Evolutionary conservation across 2,113 vertebrate genomes (phyloP), one percentile per base, ranked within the genome.

Genomic region (Neolamprologus fasciatus): DNA sequence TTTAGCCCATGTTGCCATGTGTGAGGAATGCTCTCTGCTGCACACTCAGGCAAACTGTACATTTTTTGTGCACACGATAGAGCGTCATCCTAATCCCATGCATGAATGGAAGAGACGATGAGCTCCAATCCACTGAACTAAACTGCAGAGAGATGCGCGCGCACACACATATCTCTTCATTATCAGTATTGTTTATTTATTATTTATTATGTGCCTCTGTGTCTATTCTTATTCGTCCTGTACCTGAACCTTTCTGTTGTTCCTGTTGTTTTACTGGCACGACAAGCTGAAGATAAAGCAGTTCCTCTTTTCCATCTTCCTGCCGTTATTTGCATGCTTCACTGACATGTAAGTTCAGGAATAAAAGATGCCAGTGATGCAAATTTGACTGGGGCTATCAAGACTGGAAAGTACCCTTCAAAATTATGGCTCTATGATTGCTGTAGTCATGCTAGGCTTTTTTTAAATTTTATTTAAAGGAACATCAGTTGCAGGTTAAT

Each of bases 1-100:
- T 95, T 91, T 94, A 93, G 92, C 85, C 47, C 2, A 81, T 94
- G 95, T 95, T 95, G 93, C 93, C 92, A 95, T 93, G 94, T 91
- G 87, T 91, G 58, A 83, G 79, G 58, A 87, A 87, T 53, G 53
- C 14, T 87, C 83, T 66, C 68, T 17, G 85, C 89, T 47, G 85
- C 9, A 11, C 51, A 3, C 47, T 83, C 87, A 37, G 63, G 80
- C 85, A 63, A 84, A 88, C 68, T 47, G 50, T 78, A 80, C 35
- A 28, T 85, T 86, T 89, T 85, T 82, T 88, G 42, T 3, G 12
- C 16, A 10, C 66, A 50, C 54, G 81, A 81, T 28, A 50, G 80
- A 53, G 23, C n/a, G 8, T 55, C 85, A 84, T 89, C 84, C 61
- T 83, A 63, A 93, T 90, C 83, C 73, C 31, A 71, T 45, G 63